These are phyloP conservation scores for Formica aserva DNA, from an alignment of 2,888 invertebrate genomes.

Conservation along the genomic window DNA sequence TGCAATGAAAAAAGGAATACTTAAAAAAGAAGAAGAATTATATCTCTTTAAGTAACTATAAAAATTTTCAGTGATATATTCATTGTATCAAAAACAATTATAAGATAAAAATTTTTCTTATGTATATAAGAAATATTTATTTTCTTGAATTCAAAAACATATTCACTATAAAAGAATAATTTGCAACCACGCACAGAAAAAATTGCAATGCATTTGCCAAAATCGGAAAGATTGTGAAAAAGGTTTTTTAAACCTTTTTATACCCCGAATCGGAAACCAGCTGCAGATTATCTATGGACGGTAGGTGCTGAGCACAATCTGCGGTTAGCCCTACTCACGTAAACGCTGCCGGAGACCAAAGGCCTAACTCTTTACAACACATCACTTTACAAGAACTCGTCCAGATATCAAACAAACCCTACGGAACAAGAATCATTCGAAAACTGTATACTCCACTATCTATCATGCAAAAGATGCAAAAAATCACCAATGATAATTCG, in stretches of 20 bases:
- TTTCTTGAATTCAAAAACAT: background rate
- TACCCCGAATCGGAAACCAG: slow-evolving; percentile 2
- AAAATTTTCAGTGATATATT: slow-evolving; percentile 1
- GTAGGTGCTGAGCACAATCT: slow-evolving; percentile 53
- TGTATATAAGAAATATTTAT: background rate
- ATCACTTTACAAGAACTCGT: slow-evolving; percentile 45
- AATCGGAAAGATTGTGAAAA: background rate
- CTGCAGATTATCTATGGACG: slow-evolving; percentile 56
- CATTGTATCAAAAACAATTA: background rate
- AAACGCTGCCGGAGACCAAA: slow-evolving; percentile 44
- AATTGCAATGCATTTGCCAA: background rate
- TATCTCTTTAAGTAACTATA: background rate
- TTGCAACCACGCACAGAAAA: background rate
- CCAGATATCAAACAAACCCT: slow-evolving; percentile 48
- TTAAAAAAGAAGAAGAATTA: background rate
- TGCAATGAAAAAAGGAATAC: background rate
- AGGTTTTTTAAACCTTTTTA: slow-evolving; percentile 3
- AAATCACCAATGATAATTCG: slow-evolving; percentile 31
- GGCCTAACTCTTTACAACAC: slow-evolving; percentile 45
- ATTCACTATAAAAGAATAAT: background rate
- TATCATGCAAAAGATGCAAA: slow-evolving; percentile 48
- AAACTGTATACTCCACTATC: slow-evolving; percentile 36
- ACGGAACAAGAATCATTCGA: slow-evolving; percentile 44
- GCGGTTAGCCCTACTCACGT: slow-evolving; percentile 16
- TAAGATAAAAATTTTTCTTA: background rate